phyloP scores from a whole-genome alignment of 2,113 vertebrate species.

The Nibea albiflora region DNA sequence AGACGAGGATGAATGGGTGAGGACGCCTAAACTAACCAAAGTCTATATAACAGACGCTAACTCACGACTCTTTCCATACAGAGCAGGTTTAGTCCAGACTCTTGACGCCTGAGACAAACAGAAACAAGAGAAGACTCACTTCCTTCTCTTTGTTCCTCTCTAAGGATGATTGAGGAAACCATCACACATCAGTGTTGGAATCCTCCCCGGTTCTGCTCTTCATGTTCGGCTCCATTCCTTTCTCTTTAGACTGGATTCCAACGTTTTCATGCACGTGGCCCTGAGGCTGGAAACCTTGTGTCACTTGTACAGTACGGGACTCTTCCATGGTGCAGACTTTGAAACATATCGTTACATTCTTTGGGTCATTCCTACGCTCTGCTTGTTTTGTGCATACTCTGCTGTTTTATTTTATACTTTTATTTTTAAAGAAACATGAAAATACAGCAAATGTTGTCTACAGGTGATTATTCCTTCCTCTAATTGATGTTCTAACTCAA shows the following conservation, averaged over 20 bases:
- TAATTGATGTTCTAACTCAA: too few relatives aligned
- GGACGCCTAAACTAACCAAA: slow-evolving; percentile 14
- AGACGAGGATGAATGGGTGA: slow-evolving; percentile 91
- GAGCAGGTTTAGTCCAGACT: too few relatives aligned
- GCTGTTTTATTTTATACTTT: too few relatives aligned
- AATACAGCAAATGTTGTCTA: too few relatives aligned
- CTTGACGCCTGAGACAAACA: not conserved
- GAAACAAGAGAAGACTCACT: slow-evolving; percentile 11
- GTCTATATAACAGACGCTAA: too few relatives aligned
- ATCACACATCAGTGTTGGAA: not conserved
- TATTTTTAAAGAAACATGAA: too few relatives aligned
- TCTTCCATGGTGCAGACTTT: not conserved
- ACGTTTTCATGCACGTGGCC: not conserved
- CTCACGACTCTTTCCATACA: too few relatives aligned
- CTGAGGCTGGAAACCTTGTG: not conserved
- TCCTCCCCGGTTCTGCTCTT: not conserved
- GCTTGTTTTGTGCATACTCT: not conserved
- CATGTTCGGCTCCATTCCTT: not conserved
- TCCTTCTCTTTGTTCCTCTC: slow-evolving; percentile 37
- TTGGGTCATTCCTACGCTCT: not conserved
- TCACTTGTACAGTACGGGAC: not conserved
- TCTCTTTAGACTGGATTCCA: not conserved
- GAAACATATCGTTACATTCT: not conserved
- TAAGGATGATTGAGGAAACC: slow-evolving; percentile 80
- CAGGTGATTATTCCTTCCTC: too few relatives aligned